A percentile compares a stretch with the other conserved stretches of the same genome.
phyloP scores from a whole-genome alignment of 2,888 invertebrate species.

The Uropetala carovei region DNA sequence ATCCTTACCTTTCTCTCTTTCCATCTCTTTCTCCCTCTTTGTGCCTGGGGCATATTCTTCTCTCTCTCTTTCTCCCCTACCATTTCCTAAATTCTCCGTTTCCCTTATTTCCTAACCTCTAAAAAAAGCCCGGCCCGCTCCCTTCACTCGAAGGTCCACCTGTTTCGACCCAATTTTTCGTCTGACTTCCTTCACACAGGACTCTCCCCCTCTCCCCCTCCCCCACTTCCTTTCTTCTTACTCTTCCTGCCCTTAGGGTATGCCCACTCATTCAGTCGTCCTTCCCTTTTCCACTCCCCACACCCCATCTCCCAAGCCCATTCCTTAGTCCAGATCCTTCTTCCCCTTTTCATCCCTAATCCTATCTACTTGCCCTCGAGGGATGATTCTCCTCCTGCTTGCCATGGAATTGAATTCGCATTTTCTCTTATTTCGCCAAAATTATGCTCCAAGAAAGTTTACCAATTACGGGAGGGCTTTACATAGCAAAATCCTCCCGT shows the following conservation, averaged over 20 bases:
- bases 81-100: background rate
- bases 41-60: background rate
- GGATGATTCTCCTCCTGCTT: slow-evolving; percentile 38
- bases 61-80: background rate
- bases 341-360: background rate
- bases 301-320: background rate
- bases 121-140: background rate
- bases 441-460: slow-evolving; percentile 54
- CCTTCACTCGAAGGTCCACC: background rate
- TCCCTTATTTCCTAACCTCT: background rate
- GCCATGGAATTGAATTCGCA: slow-evolving; percentile 43
- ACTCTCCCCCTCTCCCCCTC: background rate
- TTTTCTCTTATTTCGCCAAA: slow-evolving; percentile 56
- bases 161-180: slow-evolving; percentile 51
- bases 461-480: slow-evolving; percentile 34
- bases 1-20: background rate
- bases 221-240: background rate
- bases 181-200: slow-evolving; percentile 53
- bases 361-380: background rate
- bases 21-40: background rate
- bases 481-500: background rate
- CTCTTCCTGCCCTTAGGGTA: background rate
- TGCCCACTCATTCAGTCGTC: background rate
- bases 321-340: background rate
- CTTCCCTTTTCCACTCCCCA: background rate